Percentiles rank a stretch among this genome's conserved stretches.
Evolutionary conservation across 2,888 invertebrate genomes (phyloP).

Genomic region (Physocephala rufipes): DNA sequence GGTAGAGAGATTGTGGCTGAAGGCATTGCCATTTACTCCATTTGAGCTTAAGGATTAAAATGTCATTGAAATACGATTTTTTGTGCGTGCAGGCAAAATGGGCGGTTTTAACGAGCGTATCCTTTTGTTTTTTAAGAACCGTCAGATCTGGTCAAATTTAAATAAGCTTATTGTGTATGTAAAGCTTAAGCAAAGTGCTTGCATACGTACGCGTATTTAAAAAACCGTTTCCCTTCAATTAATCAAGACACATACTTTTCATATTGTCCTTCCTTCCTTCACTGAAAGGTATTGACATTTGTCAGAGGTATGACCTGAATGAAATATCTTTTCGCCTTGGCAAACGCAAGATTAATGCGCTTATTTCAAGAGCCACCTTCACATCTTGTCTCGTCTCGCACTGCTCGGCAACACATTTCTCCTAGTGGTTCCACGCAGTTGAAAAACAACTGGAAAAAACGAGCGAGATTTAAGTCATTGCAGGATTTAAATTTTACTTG

Average conservation of each 20-base stretch:
- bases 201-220: neutral
- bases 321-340: neutral
- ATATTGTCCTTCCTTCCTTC: neutral
- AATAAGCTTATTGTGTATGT: conserved; percentile 10
- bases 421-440: too few relatives aligned
- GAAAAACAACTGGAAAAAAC: too few relatives aligned
- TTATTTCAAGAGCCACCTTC: neutral
- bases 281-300: too few relatives aligned
- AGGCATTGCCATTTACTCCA: too few relatives aligned
- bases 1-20: too few relatives aligned
- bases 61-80: too few relatives aligned
- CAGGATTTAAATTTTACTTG: too few relatives aligned
- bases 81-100: neutral
- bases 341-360: neutral
- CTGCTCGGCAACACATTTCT: neutral
- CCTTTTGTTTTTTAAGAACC: neutral
- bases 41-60: too few relatives aligned
- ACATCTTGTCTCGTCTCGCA: too few relatives aligned
- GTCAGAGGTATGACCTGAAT: conserved; percentile 1
- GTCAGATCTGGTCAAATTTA: neutral
- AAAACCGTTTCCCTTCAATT: neutral
- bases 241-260: too few relatives aligned
- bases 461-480: too few relatives aligned
- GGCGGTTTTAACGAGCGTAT: neutral
- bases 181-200: too few relatives aligned